Evolutionary conservation across 2,113 vertebrate genomes (phyloP).

Genomic region (Nycticebus coucang): DNA sequence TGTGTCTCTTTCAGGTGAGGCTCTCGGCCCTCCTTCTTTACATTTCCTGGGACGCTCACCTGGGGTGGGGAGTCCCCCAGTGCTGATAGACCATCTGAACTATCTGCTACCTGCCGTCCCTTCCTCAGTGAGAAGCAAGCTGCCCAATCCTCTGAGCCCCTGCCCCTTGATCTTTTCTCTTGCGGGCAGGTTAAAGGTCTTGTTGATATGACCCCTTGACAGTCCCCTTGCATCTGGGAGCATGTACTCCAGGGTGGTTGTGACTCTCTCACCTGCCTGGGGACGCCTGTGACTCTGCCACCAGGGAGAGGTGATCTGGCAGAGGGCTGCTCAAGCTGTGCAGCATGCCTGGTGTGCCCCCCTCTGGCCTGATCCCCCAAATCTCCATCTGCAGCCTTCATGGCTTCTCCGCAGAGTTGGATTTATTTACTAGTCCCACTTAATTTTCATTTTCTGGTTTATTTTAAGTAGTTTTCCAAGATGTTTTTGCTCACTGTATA

Average conservation of each 20-base stretch:
- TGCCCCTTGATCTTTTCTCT: not conserved
- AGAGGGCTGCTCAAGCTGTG: too few relatives aligned
- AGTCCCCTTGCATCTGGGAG: not conserved
- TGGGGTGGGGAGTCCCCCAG: too few relatives aligned
- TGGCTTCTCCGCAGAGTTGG: not conserved
- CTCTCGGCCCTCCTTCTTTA: not conserved
- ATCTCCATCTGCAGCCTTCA: not conserved
- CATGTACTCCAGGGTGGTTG: not conserved
- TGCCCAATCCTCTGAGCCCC: not conserved
- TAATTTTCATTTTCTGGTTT: slow-evolving; percentile 34
- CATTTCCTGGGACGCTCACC: not conserved
- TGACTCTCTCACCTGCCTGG: not conserved
- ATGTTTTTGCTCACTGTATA: not conserved
- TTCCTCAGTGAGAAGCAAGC: not conserved
- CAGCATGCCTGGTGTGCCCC: too few relatives aligned
- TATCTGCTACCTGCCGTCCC: not conserved
- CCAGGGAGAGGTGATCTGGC: not conserved
- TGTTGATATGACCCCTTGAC: not conserved
- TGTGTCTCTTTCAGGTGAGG: not conserved
- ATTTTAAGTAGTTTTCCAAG: not conserved
- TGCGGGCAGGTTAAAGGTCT: not conserved
- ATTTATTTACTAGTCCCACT: not conserved
- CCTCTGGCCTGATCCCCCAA: not conserved
- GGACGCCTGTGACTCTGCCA: not conserved
- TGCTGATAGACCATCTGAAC: not conserved